These are phyloP conservation scores for Cynopterus brachyotis DNA, from an alignment of 2,113 vertebrate species.

Conservation along the genomic window DNA sequence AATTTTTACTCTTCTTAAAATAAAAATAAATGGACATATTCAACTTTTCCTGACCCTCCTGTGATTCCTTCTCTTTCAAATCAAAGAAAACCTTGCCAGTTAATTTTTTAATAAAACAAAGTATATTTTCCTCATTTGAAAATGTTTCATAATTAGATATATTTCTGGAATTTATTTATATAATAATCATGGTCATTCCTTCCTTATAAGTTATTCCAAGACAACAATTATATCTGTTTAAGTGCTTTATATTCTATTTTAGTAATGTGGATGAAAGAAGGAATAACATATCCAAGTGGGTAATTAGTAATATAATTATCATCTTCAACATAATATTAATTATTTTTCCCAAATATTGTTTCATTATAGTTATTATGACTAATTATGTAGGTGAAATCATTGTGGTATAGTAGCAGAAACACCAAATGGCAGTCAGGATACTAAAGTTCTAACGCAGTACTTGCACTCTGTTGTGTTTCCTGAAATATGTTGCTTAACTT, in stretches of 20 bases:
- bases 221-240: not conserved
- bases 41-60: not conserved
- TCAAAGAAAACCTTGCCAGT: not conserved
- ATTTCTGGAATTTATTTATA: slow-evolving; percentile 22
- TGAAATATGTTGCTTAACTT: not conserved
- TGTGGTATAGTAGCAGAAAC: not conserved
- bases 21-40: not conserved
- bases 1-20: slow-evolving; percentile 3
- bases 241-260: slow-evolving; percentile 14
- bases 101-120: slow-evolving; percentile 31
- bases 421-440: not conserved
- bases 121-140: slow-evolving; percentile 18
- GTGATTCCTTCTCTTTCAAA: slow-evolving; percentile 7
- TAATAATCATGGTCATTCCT: not conserved
- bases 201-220: not conserved
- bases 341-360: not conserved
- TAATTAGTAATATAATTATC: slow-evolving; percentile 3
- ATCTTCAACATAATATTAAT: not conserved
- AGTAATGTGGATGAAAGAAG: not conserved
- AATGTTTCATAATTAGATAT: not conserved
- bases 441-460: not conserved
- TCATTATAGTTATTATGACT: not conserved
- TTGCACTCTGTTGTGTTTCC: not conserved
- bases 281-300: not conserved
- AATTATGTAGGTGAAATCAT: not conserved